These are phyloP conservation scores for Synaphobranchus kaupii DNA, from an alignment of 2,797 vertebrate species.

Conservation along the genomic window DNA sequence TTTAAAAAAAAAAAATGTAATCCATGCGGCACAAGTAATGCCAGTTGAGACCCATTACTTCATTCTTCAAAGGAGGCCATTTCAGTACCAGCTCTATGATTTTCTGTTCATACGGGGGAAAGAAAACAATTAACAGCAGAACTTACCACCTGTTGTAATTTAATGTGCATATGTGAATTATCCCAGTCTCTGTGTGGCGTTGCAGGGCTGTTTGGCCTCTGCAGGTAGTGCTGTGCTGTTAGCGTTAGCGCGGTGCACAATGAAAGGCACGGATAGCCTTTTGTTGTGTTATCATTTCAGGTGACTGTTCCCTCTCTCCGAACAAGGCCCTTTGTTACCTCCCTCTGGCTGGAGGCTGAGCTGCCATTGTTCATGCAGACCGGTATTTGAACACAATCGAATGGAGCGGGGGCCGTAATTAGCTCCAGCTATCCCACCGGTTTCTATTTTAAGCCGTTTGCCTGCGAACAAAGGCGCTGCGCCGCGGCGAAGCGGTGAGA, in stretches of 20 bases:
- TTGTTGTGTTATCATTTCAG: conserved; percentile 43
- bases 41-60: not conserved
- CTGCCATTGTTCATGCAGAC: conserved; percentile 55
- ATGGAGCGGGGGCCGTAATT: conserved; percentile 52
- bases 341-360: conserved; percentile 44
- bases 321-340: conserved; percentile 54
- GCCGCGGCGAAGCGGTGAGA: conserved; percentile 39
- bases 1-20: not conserved
- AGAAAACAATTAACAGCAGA: not conserved
- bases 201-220: not conserved
- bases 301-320: conserved; percentile 45
- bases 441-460: conserved; percentile 51
- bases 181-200: not conserved
- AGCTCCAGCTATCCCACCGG: conserved; percentile 50
- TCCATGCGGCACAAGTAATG: not conserved
- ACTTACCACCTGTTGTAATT: not conserved
- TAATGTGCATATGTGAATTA: not conserved
- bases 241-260: not conserved
- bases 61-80: not conserved
- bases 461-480: conserved; percentile 2
- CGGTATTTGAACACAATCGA: conserved; percentile 59
- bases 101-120: not conserved
- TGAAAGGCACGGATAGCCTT: conserved; percentile 34
- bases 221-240: too few species aligned
- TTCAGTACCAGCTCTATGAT: not conserved